Evolutionary conservation across 2,113 vertebrate species (phyloP).

Genomic region (Baryphthengus martii): DNA sequence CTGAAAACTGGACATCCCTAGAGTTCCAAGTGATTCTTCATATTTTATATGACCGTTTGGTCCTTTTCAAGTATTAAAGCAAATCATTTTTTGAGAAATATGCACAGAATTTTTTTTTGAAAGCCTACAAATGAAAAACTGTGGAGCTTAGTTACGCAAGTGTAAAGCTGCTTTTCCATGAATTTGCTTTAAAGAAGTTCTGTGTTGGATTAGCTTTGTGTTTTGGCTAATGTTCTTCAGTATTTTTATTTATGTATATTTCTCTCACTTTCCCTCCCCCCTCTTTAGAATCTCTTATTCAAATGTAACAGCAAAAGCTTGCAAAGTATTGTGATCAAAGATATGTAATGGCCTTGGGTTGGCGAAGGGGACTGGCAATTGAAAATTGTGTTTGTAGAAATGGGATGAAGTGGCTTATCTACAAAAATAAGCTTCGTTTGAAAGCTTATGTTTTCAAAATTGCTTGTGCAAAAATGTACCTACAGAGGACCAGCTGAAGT

Average conservation of each 20-base stretch:
- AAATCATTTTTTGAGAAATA: constrained; percentile 32
- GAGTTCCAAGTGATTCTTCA: constrained; percentile 70
- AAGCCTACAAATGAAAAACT: background rate
- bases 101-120: background rate
- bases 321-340: background rate
- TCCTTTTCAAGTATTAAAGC: constrained; percentile 52
- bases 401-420: background rate
- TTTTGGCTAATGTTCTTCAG: background rate
- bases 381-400: background rate
- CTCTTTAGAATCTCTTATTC: background rate
- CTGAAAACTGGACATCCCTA: constrained; percentile 55
- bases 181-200: background rate
- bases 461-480: background rate
- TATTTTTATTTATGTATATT: background rate
- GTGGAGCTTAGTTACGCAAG: background rate
- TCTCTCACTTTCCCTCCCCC: background rate
- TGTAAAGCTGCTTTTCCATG: background rate
- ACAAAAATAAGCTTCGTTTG: constrained; percentile 13
- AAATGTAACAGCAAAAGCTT: background rate
- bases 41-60: constrained; percentile 52
- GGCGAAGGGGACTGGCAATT: background rate
- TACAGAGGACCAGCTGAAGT: background rate
- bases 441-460: constrained; percentile 22
- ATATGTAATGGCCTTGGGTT: background rate
- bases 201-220: background rate